Percentiles rank a stretch among this genome's conserved stretches.
These are phyloP conservation scores for Diplodus sargus DNA, from an alignment of 2,797 vertebrate species.

Conservation along the genomic window DNA sequence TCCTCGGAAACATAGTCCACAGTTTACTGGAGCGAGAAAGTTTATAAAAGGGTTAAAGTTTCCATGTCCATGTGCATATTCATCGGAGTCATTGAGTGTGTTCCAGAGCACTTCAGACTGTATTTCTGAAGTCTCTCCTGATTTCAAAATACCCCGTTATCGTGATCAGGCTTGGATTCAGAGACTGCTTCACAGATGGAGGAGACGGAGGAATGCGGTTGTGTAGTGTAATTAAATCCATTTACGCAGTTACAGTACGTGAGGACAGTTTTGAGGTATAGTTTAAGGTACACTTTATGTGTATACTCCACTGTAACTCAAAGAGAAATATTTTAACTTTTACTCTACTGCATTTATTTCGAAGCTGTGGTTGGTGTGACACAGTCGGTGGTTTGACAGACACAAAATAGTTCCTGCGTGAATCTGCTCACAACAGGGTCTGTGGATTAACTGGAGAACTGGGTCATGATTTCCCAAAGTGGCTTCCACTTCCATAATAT, in stretches of 20 bases:
- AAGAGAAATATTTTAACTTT: background rate
- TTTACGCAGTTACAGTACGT: background rate
- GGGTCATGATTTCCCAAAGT: too few species aligned
- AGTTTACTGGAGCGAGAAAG: too few species aligned
- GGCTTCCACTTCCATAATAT: too few species aligned
- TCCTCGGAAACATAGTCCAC: too few species aligned
- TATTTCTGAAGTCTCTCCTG: background rate
- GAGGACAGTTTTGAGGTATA: background rate
- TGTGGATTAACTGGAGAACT: too few species aligned
- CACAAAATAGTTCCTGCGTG: too few species aligned
- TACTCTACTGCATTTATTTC: background rate
- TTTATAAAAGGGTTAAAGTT: too few species aligned
- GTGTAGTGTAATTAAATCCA: background rate
- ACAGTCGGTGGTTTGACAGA: too few species aligned
- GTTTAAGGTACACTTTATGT: background rate
- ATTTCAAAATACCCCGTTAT: background rate
- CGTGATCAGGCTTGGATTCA: slow-evolving; percentile 1
- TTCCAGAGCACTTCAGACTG: background rate
- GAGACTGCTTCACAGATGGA: background rate
- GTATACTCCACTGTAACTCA: background rate
- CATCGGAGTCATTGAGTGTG: too few species aligned
- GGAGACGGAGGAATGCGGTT: background rate
- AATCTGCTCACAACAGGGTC: too few species aligned
- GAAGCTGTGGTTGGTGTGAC: background rate
- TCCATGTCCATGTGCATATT: too few species aligned